These are phyloP conservation scores for Salvator merianae DNA, from an alignment of 2,113 vertebrate species.

Conservation along the genomic window DNA sequence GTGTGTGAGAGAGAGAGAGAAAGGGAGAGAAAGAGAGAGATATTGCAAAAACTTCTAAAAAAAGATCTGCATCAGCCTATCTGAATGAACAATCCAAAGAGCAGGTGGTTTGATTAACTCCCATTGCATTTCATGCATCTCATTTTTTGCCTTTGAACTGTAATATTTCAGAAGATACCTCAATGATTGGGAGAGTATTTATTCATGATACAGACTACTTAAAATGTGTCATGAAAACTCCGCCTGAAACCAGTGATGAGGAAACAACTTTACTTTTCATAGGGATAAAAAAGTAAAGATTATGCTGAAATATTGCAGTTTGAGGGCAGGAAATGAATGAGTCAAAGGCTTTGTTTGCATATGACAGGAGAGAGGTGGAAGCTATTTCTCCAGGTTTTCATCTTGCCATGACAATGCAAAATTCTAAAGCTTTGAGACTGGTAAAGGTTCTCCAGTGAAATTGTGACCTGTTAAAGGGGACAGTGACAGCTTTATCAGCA, in stretches of 20 bases:
- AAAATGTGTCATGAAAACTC: neutral
- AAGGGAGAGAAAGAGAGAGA: too few relatives aligned
- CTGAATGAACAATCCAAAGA: neutral
- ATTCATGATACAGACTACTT: conserved; percentile 4
- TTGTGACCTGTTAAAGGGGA: too few relatives aligned
- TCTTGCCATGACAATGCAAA: neutral
- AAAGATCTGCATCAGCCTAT: rapidly evolving
- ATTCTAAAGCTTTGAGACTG: too few relatives aligned
- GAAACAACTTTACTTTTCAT: neutral
- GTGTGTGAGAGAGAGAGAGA: neutral
- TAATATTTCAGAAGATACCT: neutral
- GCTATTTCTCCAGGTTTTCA: neutral
- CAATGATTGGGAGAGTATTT: neutral
- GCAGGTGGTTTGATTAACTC: neutral
- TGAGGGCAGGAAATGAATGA: neutral
- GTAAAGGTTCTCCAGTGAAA: too few relatives aligned
- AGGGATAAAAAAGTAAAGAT: neutral
- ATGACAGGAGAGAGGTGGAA: neutral
- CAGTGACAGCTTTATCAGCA: too few relatives aligned
- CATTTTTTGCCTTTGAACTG: neutral
- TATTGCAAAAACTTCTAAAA: too few relatives aligned
- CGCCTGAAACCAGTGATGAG: neutral
- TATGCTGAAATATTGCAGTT: neutral
- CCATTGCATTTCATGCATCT: neutral
- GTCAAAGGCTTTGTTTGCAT: neutral